Evolutionary conservation across 2,797 vertebrate genomes (phyloP).

Genomic region (Hippopotamyrus pictus): DNA sequence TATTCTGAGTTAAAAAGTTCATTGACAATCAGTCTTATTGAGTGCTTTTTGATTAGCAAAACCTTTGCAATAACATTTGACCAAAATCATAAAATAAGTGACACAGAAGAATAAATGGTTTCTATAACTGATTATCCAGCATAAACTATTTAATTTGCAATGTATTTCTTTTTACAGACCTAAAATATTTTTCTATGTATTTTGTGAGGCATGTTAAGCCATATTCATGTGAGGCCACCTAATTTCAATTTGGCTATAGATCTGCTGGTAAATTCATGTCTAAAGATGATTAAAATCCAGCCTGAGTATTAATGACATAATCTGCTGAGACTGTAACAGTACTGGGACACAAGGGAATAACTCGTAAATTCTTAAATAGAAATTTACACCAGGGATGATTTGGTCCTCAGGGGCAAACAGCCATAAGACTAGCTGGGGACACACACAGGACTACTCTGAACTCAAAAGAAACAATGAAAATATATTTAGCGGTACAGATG

Average conservation of each 20-base stretch:
- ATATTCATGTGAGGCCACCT: not conserved
- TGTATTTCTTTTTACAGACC: not conserved
- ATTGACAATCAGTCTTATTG: not conserved
- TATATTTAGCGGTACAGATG: slow-evolving; percentile 18
- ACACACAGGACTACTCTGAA: not conserved
- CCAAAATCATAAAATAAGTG: not conserved
- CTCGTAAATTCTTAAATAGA: not conserved
- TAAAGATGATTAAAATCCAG: not conserved
- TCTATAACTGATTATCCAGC: not conserved
- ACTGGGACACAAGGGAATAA: slow-evolving; percentile 20
- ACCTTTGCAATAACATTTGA: not conserved
- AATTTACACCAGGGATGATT: not conserved
- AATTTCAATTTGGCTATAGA: not conserved
- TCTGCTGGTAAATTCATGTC: not conserved
- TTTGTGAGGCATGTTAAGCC: not conserved
- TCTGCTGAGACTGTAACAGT: not conserved
- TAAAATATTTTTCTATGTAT: not conserved
- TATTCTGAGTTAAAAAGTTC: not conserved
- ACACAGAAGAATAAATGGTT: not conserved
- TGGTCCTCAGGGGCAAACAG: not conserved
- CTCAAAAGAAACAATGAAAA: not conserved
- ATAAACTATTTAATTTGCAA: not conserved
- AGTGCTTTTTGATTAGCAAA: not conserved
- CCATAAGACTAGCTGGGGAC: not conserved
- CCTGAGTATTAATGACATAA: not conserved